Base-by-base conservation (phyloP, 2,113 vertebrate species). In the Phasianus colchicus region DNA sequence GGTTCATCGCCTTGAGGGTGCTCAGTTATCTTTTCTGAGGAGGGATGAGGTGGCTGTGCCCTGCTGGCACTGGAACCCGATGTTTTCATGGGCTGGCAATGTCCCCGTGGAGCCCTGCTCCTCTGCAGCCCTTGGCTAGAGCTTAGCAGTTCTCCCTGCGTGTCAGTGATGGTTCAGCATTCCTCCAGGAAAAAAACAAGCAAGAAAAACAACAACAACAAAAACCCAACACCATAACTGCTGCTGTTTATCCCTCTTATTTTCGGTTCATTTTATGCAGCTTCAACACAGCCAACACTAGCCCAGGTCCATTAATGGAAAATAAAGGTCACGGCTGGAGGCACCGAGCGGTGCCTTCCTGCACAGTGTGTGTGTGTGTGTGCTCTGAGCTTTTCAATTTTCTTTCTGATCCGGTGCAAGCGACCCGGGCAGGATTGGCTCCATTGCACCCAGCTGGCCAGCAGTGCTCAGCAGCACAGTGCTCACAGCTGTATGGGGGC, bases 291-390 rank as follows among this genome's bases (percentile, higher is more conserved):
- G 83, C 55, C 21, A 29, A 92, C 87, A 30, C 89, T 98, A 93
- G 67, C 65, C 34, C 22, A 2, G 71, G 66, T 76, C 95, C 95
- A 95, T 96, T 97, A 97, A 97, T 92, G 92, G 96, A 96, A 97
- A 97, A 96, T 95, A 93, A 98, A 97, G 97, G 97, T 97, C 97
- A 96, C 43, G 86, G 95, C 96, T 82, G 75, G 95, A 95, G 96
- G 89, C 81, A 7, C 64, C 36, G 4, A 65, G 92, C 2, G 42
- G 84, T 87, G 88, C 93, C 9, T 67, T 87, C 67, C 55, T 70
- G 32, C 43, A 45, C 20, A n/a, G 32, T 9, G 13, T 21, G 58
- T 64, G 50, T 48, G 50, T 48, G 47, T 15, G 17, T 22, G 18
- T 50, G 29, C 85, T 6, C 30, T 88, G 72, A 25, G 54, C 85